A percentile compares a stretch with the other conserved stretches of the same genome.
phyloP scores from a whole-genome alignment of 2,113 vertebrate species.

The Alectura lathami region DNA sequence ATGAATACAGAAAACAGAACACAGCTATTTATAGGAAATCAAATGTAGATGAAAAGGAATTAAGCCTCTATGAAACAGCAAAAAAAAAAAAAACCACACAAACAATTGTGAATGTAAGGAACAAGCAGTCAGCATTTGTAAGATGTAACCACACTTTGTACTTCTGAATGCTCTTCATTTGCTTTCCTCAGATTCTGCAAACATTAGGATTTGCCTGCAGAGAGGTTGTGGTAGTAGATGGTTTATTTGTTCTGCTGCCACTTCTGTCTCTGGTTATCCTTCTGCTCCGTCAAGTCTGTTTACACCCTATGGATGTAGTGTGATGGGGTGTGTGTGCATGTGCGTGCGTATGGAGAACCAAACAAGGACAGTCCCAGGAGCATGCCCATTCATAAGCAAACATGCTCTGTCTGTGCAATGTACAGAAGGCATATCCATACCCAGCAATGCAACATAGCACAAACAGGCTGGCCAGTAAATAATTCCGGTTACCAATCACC shows the following conservation, averaged over 20 bases:
- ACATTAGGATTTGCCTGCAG: neutral
- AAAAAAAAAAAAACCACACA: conserved; percentile 1
- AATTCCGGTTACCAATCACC: neutral
- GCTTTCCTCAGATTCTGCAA: neutral
- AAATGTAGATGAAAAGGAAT: neutral
- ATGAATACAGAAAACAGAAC: neutral
- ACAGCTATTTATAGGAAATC: conserved; percentile 36
- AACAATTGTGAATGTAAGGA: neutral
- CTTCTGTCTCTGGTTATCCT: conserved; percentile 3
- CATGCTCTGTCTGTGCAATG: rapidly evolving
- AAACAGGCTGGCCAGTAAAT: neutral
- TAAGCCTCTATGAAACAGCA: neutral
- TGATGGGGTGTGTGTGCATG: neutral
- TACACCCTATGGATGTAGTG: neutral
- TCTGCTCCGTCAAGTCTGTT: neutral
- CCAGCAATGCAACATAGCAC: neutral
- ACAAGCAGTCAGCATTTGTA: conserved; percentile 13
- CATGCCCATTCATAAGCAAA: neutral
- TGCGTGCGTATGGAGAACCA: neutral
- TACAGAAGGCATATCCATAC: neutral
- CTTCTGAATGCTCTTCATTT: conserved; percentile 15
- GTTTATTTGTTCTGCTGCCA: conserved; percentile 40
- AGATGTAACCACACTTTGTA: neutral
- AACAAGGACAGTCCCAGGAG: neutral
- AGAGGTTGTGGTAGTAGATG: neutral